Percentiles rank a stretch among this genome's conserved stretches.
phyloP scores from a whole-genome alignment of 2,113 vertebrate genomes.

The Pogonocichla stellata region DNA sequence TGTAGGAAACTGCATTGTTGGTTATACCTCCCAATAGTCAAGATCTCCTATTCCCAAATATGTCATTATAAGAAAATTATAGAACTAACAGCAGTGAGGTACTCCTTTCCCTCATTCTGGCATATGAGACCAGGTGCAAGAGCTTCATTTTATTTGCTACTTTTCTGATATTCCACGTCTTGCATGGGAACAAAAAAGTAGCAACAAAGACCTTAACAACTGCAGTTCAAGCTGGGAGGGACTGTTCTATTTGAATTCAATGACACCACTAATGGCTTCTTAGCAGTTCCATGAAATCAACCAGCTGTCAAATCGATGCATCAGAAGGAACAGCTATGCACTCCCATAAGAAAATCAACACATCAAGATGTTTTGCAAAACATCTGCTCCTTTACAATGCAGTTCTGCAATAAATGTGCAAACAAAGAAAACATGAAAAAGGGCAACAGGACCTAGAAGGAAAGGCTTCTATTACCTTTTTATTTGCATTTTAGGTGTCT shows the following conservation, averaged over 20 bases:
- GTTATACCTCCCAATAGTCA: not conserved
- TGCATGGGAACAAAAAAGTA: conserved; percentile 72
- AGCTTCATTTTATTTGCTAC: conserved; percentile 59
- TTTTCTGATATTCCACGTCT: conserved; percentile 60
- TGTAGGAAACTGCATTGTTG: not conserved
- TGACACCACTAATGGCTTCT: conserved; percentile 98
- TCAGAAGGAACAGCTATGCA: conserved; percentile 91
- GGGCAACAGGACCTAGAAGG: conserved; percentile 47
- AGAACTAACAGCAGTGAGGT: conserved; percentile 37
- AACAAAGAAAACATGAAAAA: conserved; percentile 89
- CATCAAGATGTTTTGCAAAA: conserved; percentile 95
- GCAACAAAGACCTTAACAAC: conserved; percentile 87
- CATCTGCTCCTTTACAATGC: conserved; percentile 94
- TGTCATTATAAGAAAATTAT: not conserved
- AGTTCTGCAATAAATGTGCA: conserved; percentile 87
- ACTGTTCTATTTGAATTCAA: conserved; percentile 95
- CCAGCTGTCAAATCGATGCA: conserved; percentile 97
- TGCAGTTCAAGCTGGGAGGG: conserved; percentile 87
- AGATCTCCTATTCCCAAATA: not conserved
- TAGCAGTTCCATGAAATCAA: conserved; percentile 97
- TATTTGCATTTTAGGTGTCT: conserved; percentile 44
- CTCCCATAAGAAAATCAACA: conserved; percentile 94
- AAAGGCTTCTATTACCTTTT: conserved; percentile 31
- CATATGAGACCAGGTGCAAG: conserved; percentile 28
- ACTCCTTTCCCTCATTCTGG: conserved; percentile 37